Evolutionary conservation across 2,113 vertebrate genomes (phyloP).

Genomic region (Eulacestoma nigropectus): DNA sequence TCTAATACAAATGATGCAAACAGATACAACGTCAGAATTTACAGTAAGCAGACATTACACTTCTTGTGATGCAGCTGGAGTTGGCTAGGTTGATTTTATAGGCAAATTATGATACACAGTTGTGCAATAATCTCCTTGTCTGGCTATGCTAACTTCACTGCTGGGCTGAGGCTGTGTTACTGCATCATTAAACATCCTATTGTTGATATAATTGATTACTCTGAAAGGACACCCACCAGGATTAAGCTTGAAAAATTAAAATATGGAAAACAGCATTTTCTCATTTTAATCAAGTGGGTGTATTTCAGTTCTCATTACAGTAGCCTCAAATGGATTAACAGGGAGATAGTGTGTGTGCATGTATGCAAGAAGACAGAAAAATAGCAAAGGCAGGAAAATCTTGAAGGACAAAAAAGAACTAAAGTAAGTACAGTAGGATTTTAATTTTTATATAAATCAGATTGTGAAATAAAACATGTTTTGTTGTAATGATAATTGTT

Average conservation of each 20-base stretch:
- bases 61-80: not conserved
- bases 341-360: not conserved
- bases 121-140: not conserved
- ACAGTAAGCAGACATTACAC: not conserved
- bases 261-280: not conserved
- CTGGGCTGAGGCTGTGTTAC: not conserved
- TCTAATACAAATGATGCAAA: not conserved
- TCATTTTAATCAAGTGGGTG: not conserved
- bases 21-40: not conserved
- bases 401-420: not conserved
- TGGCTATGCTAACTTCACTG: not conserved
- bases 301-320: not conserved
- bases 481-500: not conserved
- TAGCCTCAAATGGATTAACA: not conserved
- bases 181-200: not conserved
- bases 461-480: not conserved
- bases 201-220: constrained; percentile 6
- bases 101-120: not conserved
- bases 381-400: not conserved
- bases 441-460: not conserved
- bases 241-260: not conserved
- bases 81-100: not conserved
- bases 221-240: not conserved
- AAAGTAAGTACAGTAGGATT: not conserved
- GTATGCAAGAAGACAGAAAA: not conserved